Evolutionary conservation across 2,113 vertebrate species (phyloP).

Genomic region (Onychostoma macrolepis): DNA sequence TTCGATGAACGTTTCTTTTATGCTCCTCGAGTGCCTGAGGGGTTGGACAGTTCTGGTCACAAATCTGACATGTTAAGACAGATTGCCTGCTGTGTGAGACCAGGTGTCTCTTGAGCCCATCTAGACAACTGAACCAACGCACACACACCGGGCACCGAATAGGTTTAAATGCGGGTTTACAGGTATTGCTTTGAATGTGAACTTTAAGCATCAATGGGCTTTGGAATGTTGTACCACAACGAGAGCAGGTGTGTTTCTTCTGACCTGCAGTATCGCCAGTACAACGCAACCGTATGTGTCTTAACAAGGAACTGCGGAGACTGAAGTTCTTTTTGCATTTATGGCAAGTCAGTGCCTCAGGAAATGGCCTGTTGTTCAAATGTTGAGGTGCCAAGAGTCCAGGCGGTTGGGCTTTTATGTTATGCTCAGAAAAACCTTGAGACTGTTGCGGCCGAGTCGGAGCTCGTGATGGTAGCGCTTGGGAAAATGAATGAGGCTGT

Average conservation of each 20-base stretch:
- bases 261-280: conserved; percentile 60
- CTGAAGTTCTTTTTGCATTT: conserved; percentile 75
- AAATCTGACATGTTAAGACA: conserved; percentile 69
- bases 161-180: conserved; percentile 73
- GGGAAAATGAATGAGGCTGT: neutral
- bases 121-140: conserved; percentile 74
- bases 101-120: conserved; percentile 76
- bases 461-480: conserved; percentile 35
- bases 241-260: conserved; percentile 70
- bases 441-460: conserved; percentile 56
- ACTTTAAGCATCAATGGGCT: conserved; percentile 70
- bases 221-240: conserved; percentile 72
- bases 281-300: conserved; percentile 74
- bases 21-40: conserved; percentile 76
- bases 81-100: conserved; percentile 73
- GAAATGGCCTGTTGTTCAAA: conserved; percentile 44
- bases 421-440: neutral
- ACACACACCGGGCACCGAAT: conserved; percentile 75
- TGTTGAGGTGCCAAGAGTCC: conserved; percentile 12
- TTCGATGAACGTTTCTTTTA: conserved; percentile 69
- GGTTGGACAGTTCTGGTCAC: conserved; percentile 71
- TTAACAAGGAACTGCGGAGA: conserved; percentile 68
- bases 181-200: conserved; percentile 73
- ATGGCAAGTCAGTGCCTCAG: conserved; percentile 62
- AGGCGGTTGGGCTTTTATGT: conserved; percentile 4